Base-by-base conservation (phyloP, 2,888 invertebrate genomes). In the Drosophila yooni region DNA sequence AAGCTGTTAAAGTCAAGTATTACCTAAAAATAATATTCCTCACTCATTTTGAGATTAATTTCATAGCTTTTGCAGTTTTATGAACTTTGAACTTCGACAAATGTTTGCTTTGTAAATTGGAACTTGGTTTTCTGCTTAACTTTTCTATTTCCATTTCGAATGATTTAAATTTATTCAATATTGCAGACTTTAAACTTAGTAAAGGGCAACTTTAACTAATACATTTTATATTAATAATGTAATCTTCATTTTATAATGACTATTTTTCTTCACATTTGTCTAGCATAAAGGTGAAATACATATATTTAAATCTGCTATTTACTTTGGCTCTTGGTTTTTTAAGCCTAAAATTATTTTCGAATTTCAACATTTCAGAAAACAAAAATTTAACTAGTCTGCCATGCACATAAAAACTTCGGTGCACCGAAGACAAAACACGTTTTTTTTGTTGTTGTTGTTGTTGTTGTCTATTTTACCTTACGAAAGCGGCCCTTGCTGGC, bases 401-500 rank as follows among this genome's bases (percentile, higher is more conserved):
- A 27, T 29, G 54, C 6, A 2, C n/a, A 43, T 48, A 13, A 1
- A 25, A 34, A 34, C 48, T 36, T 48, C 34, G 10, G 21, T 13
- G 25, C 25, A 53, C 8, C 46, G 48, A 25, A 11, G 1, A 1
- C 43, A 8, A 25, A 46, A 3, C 27, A 18, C 15, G 33, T 60
- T 57, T 36, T 36, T 64, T n/a, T 64, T 38, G n/a, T 40, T 36
- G 38, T 74, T 64, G 21, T 64, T 38, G n/a, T 40, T 36, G 38
- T 74, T 64, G 21, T 64, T 38, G n/a, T 40, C 63, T 27, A 25
- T 36, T 53, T 82, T 71, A 89, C 88, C 89, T 83, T 88, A 6
- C 76, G 74, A 73, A 73, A 73, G 65, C 84, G 84, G 59, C 84
- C 79, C 60, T 73, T 81, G 75, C 70, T 86, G 74, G 90, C 75